Conservation (phyloP, 2,888 invertebrate genomes). For the Apotomis turbidana region DNA sequence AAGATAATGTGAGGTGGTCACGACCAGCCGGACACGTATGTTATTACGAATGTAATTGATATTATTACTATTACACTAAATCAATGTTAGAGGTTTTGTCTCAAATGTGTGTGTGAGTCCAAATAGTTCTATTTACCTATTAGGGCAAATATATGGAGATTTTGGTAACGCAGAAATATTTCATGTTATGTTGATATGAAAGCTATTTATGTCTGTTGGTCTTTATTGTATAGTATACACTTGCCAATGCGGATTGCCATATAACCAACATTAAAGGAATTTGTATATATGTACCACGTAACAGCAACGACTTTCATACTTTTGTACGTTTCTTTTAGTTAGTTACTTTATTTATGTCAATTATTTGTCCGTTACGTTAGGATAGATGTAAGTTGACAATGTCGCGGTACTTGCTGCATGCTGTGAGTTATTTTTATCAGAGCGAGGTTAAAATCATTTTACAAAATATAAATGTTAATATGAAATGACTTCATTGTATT, state of each 20-base stretch:
- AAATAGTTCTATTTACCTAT: background rate
- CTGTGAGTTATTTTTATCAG: constrained; percentile 31
- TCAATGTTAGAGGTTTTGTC: background rate
- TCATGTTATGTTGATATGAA: background rate
- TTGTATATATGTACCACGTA: constrained; percentile 3
- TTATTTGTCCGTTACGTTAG: constrained; percentile 14
- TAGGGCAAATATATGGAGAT: background rate
- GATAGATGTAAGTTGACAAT: constrained; percentile 22
- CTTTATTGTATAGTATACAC: constrained; percentile 31
- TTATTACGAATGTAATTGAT: constrained; percentile 2
- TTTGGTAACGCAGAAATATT: background rate
- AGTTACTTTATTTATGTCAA: constrained; percentile 9
- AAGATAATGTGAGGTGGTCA: constrained; percentile 9
- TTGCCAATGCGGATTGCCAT: constrained; percentile 43
- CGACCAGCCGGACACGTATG: background rate
- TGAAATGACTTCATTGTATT: constrained; percentile 12
- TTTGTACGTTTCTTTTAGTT: constrained; percentile 20
- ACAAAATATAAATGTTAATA: constrained; percentile 30
- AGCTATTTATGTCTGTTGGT: constrained; percentile 2
- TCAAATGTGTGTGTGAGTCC: background rate
- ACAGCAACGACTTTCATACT: constrained; percentile 30
- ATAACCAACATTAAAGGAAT: constrained; percentile 8
- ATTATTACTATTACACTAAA: constrained; percentile 16
- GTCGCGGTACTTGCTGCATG: constrained; percentile 24
- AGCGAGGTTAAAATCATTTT: constrained; percentile 25